Percentiles rank a stretch among this genome's conserved stretches.
Evolutionary conservation across 1,140 invertebrate genomes (phyloP).

Genomic region (Bombus waltoni): DNA sequence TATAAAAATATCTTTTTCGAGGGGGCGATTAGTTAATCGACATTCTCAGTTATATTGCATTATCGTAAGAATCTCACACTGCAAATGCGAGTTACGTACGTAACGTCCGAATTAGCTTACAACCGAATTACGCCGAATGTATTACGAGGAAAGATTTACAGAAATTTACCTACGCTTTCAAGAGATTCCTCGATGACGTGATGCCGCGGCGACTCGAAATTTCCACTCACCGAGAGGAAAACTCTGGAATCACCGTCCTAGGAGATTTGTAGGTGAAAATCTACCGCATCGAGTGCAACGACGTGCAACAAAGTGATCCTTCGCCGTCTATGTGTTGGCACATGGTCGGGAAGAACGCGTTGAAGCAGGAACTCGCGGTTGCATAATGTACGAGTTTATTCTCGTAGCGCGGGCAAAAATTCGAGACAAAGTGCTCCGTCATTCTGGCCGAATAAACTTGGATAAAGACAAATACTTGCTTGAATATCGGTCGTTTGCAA

Average conservation of each 20-base stretch:
- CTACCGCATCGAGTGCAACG: slow-evolving; percentile 22
- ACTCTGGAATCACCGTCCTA: slow-evolving; percentile 21
- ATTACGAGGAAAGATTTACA: not conserved
- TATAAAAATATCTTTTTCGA: no score
- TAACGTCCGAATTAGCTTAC: no score
- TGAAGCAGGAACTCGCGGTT: slow-evolving; percentile 6
- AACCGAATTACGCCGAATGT: not conserved
- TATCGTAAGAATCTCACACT: no score
- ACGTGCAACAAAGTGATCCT: slow-evolving; percentile 29
- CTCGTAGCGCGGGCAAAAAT: slow-evolving; percentile 21
- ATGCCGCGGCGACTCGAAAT: not conserved
- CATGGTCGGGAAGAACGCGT: not conserved
- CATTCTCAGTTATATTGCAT: no score
- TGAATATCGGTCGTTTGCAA: not conserved
- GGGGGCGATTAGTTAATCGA: no score
- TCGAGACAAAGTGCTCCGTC: not conserved
- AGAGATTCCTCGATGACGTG: not conserved
- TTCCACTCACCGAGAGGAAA: not conserved
- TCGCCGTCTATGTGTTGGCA: not conserved
- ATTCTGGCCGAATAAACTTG: not conserved
- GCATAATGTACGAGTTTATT: slow-evolving; percentile 44
- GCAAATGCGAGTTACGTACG: no score
- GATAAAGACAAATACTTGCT: not conserved
- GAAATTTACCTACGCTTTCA: not conserved
- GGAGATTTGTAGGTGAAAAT: slow-evolving; percentile 39